Percentiles rank a stretch among this genome's conserved stretches.
Conservation (phyloP, 2,797 vertebrate species). For the Monodelphis domestica region DNA sequence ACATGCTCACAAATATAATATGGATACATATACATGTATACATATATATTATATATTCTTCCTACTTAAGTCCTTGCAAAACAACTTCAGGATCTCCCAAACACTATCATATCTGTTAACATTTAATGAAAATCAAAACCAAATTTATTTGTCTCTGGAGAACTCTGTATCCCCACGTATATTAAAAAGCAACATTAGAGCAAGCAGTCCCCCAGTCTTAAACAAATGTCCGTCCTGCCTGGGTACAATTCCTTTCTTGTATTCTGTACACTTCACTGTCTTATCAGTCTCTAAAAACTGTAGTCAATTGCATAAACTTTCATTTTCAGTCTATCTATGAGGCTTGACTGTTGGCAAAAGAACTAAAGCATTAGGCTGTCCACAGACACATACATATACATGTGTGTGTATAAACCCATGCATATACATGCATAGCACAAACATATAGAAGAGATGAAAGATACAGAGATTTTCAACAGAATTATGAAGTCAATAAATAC, state of each 20-base stretch:
- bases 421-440: background rate
- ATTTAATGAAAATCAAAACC: background rate
- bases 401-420: background rate
- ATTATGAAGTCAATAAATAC: background rate
- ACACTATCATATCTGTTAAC: background rate
- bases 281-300: background rate
- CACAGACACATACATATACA: background rate
- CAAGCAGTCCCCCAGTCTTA: background rate
- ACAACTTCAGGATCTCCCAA: background rate
- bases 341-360: background rate
- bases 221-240: background rate
- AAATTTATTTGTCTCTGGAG: background rate
- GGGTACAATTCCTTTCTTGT: background rate
- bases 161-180: background rate
- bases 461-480: background rate
- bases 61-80: background rate
- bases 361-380: background rate
- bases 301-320: background rate
- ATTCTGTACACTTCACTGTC: background rate
- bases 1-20: no score
- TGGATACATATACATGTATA: background rate
- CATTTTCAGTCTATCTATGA: background rate
- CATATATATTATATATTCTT: background rate
- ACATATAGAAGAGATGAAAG: background rate
- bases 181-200: background rate